These are phyloP conservation scores for Lepidonotus clava DNA, from an alignment of 2,888 invertebrate species.

Conservation along the genomic window DNA sequence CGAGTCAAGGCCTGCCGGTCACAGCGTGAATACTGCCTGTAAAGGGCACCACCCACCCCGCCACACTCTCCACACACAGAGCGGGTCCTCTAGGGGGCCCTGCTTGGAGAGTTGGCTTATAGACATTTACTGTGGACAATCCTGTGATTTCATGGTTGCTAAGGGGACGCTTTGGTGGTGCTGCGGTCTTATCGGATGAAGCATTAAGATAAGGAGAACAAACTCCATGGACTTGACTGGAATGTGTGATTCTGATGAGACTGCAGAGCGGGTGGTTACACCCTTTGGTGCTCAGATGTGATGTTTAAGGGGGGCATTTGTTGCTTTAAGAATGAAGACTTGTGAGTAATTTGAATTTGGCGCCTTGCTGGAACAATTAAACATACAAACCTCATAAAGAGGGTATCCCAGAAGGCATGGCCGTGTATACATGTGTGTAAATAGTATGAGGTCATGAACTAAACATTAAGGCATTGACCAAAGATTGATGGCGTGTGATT, in stretches of 20 bases:
- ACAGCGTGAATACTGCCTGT: conserved; percentile 47
- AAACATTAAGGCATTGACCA: neutral
- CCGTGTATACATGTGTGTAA: neutral
- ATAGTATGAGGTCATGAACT: neutral
- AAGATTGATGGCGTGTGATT: neutral
- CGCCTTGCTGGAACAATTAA: neutral
- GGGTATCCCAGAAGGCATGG: too few species aligned
- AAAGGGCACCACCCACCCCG: neutral
- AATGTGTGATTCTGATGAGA: too few species aligned
- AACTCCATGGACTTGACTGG: too few species aligned
- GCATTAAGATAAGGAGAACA: neutral
- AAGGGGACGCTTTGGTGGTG: neutral
- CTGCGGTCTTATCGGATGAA: neutral
- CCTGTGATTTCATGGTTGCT: neutral
- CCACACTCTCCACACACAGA: neutral
- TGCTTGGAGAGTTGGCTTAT: neutral
- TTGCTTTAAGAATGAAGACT: neutral
- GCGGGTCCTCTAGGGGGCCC: neutral
- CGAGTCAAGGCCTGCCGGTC: conserved; percentile 66
- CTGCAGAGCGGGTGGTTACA: neutral
- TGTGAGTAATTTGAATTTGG: neutral
- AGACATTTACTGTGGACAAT: neutral
- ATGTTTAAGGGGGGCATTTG: neutral
- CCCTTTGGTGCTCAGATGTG: neutral
- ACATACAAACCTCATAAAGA: neutral